Conservation (phyloP, 1,140 invertebrate genomes). For the Anthonomus grandis region DNA sequence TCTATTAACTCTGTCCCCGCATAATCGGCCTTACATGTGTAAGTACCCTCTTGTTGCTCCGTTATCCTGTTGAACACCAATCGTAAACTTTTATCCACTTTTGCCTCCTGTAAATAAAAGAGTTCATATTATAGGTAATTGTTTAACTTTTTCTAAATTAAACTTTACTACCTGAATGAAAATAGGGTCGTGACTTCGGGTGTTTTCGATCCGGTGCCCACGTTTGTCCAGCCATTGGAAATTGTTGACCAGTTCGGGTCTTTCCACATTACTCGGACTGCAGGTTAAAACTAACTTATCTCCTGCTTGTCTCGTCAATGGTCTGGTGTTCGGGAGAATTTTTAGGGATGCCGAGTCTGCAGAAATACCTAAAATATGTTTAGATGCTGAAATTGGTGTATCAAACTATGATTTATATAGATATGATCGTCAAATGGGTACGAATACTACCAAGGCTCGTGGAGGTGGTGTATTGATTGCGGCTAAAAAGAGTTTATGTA, state of each 20-base stretch:
- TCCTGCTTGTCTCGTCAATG: slow-evolving; percentile 66
- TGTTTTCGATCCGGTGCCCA: slow-evolving; percentile 59
- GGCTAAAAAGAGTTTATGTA: too few relatives aligned
- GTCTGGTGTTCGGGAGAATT: slow-evolving; percentile 63
- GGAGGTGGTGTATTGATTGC: too few relatives aligned
- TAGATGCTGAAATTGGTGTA: neutral
- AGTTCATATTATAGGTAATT: neutral
- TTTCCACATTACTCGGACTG: slow-evolving; percentile 58
- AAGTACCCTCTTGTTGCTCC: slow-evolving; percentile 73
- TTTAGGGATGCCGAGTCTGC: too few relatives aligned
- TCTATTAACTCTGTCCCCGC: slow-evolving; percentile 65
- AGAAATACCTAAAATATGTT: neutral
- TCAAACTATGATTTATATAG: too few relatives aligned
- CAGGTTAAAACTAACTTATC: slow-evolving; percentile 69
- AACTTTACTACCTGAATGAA: slow-evolving; percentile 40
- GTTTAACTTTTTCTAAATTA: neutral
- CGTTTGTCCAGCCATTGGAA: slow-evolving; percentile 70
- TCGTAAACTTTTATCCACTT: slow-evolving; percentile 55
- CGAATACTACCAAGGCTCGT: too few relatives aligned
- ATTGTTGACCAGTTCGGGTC: slow-evolving; percentile 59
- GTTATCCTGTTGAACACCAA: slow-evolving; percentile 73
- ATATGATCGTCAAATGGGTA: too few relatives aligned
- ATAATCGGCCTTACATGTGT: slow-evolving; percentile 79
- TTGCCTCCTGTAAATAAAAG: slow-evolving; percentile 27
- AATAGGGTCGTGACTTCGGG: slow-evolving; percentile 31